phyloP scores from a whole-genome alignment of 2,113 vertebrate species.

The Notothenia rossii region DNA sequence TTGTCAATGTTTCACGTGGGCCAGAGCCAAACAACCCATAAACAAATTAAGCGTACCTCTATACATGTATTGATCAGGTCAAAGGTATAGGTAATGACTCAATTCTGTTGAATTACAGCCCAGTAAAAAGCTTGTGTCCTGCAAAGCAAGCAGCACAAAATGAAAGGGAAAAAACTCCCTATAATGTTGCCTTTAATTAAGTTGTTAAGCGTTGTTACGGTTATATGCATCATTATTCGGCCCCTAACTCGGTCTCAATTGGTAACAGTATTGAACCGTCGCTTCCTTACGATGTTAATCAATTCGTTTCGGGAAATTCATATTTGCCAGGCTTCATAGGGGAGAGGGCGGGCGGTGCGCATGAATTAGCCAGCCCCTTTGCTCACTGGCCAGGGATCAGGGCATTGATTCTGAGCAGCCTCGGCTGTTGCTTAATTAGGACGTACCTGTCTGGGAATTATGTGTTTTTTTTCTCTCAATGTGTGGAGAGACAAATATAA shows the following conservation, averaged over 20 bases:
- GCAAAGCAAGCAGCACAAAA: conserved; percentile 48
- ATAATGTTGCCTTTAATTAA: conserved; percentile 91
- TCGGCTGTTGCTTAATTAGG: conserved; percentile 83
- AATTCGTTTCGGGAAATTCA: conserved; percentile 87
- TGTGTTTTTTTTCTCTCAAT: conserved; percentile 48
- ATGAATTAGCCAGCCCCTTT: conserved; percentile 66
- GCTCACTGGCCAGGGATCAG: conserved; percentile 73
- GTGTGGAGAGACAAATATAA: conserved; percentile 47
- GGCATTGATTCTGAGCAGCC: conserved; percentile 78
- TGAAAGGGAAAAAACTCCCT: conserved; percentile 69
- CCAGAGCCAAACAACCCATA: conserved; percentile 16
- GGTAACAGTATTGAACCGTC: conserved; percentile 88
- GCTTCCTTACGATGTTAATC: conserved; percentile 86
- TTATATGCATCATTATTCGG: conserved; percentile 87
- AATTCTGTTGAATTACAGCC: conserved; percentile 86
- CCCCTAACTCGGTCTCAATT: conserved; percentile 82
- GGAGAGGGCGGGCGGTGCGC: conserved; percentile 39
- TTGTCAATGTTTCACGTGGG: conserved; percentile 23
- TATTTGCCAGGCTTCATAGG: conserved; percentile 75
- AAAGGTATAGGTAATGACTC: conserved; percentile 70
- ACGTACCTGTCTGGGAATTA: conserved; percentile 75
- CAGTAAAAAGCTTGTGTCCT: conserved; percentile 78
- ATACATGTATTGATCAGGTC: conserved; percentile 89
- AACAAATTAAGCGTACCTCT: conserved; percentile 51
- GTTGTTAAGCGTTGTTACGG: conserved; percentile 86